Base-by-base conservation (phyloP, 1,140 invertebrate species). In the Caerostris darwini region DNA sequence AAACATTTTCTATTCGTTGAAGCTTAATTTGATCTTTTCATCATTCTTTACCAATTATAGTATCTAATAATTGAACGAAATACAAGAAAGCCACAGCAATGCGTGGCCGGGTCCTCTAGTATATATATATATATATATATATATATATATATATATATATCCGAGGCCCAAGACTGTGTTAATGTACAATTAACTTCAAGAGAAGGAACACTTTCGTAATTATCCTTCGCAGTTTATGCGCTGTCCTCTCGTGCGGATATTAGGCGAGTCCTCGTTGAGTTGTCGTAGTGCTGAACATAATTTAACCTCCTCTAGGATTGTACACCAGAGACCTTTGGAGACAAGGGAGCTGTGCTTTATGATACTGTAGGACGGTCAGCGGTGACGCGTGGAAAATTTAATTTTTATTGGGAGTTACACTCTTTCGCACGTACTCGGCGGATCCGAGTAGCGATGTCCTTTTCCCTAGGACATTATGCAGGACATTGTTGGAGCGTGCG, bases 131-230 rank as follows among this genome's bases (percentile, higher is more conserved):
- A 34, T 67, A 12, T n/a, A 67, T n/a, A 12, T n/a, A 12, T n/a
- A 67, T 67, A 5, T 17, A 34, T 34, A 34, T 34, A 34, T 34
- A 34, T 34, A 34, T 34, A 34, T 17, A 8, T 17, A 64, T 17
- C 17, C 17, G 2, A 34, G 2, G 8, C 64, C 64, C 34, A 12
- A 53, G 19, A 7, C n/a, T 64, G 3, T 1, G 85, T n/a, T 53
- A 64, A 64, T 61, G 57, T 61, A 61, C 57, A 61, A 64, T 87
- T 64, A 59, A 87, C 58, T 87, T 87, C 19, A 87, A n/a, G 81
- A 83, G 81, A 56, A 17, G 54, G 14, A 81, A 81, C 3, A 34
- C 50, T 87, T 64, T 64, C 14, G 53, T 87, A 87, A 87, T 81
- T 81, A 87, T 87, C 57, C 14, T 17, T 14, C 4, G 19, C 10